Conservation (phyloP, 2,113 vertebrate genomes). For the human region GRCh38 chr1:104097001-104097500, state of each 20-base stretch:
- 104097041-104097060: not conserved
- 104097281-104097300: not conserved
- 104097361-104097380: not conserved
- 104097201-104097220: not conserved
- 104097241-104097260: fast-evolving
- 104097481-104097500: not conserved
- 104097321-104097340: not conserved
- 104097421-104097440: not conserved
- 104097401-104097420: not conserved
- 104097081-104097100: not conserved
- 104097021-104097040: not conserved
- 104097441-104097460: not conserved
- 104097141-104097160: not conserved
- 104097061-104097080: not conserved
- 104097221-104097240: not conserved
- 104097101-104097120: not conserved
- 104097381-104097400: not conserved
- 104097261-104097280: not conserved
- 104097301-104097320: not conserved
- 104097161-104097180: not conserved
- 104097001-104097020: not conserved
- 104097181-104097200: not conserved
- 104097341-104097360: not conserved
- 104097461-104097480: not conserved
- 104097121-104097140: not conserved